phyloP scores from a whole-genome alignment of 2,888 invertebrate genomes.

The Apamea anceps region DNA sequence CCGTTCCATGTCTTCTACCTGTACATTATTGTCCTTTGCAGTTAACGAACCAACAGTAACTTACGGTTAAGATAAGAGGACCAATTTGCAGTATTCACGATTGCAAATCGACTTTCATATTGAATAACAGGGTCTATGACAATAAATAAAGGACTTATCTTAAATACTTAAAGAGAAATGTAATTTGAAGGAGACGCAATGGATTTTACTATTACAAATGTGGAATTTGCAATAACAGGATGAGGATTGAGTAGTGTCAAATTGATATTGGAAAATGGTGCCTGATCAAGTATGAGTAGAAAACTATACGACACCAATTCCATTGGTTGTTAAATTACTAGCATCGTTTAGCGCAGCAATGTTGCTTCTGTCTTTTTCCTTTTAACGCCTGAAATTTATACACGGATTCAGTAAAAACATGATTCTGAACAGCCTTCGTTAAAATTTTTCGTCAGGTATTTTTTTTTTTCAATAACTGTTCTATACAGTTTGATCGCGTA shows the following conservation, averaged over 20 bases:
- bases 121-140: slow-evolving; percentile 45
- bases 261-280: not conserved
- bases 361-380: too few relatives aligned
- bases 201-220: not conserved
- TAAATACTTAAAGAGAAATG: slow-evolving; percentile 22
- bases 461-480: too few relatives aligned
- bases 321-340: not conserved
- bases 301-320: not conserved
- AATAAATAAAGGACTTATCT: slow-evolving; percentile 54
- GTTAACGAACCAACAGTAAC: slow-evolving; percentile 42
- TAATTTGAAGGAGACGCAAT: slow-evolving; percentile 4
- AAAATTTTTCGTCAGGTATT: too few relatives aligned
- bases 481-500: too few relatives aligned
- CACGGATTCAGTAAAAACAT: too few relatives aligned
- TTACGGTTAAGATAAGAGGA: slow-evolving; percentile 48
- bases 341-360: not conserved
- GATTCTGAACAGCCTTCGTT: too few relatives aligned
- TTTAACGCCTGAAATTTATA: too few relatives aligned
- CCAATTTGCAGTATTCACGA: slow-evolving; percentile 51
- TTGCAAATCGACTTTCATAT: slow-evolving; percentile 51
- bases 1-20: slow-evolving; percentile 35
- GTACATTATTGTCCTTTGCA: slow-evolving; percentile 33
- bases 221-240: too few relatives aligned
- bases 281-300: not conserved
- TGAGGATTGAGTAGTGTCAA: not conserved